These are phyloP conservation scores for Sebastes vulpes DNA, from an alignment of 2,797 vertebrate species.

Conservation along the genomic window DNA sequence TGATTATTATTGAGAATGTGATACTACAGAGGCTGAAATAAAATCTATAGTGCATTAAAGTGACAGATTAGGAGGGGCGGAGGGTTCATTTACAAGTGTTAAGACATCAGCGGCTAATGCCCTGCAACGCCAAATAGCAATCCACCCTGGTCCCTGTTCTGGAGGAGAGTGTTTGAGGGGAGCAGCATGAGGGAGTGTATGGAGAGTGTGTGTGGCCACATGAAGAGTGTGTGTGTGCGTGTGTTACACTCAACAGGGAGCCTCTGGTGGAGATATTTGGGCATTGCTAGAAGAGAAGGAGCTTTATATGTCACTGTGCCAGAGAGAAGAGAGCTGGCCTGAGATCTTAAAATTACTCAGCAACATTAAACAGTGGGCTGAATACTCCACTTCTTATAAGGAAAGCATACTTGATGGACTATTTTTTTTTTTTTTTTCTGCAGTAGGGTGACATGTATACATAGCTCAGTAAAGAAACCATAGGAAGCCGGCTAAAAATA, in stretches of 20 bases:
- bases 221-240: not conserved
- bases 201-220: slow-evolving; percentile 24
- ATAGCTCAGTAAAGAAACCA: not conserved
- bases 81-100: slow-evolving; percentile 99
- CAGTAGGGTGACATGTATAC: not conserved
- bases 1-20: slow-evolving; percentile 99
- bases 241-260: slow-evolving; percentile 54
- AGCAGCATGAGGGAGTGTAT: slow-evolving; percentile 39
- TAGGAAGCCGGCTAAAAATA: too few species aligned
- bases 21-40: slow-evolving; percentile 96
- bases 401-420: not conserved
- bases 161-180: slow-evolving; percentile 73
- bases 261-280: slow-evolving; percentile 69
- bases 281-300: slow-evolving; percentile 30
- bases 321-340: slow-evolving; percentile 18
- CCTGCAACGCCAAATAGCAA: slow-evolving; percentile 95
- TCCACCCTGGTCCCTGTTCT: slow-evolving; percentile 90
- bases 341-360: slow-evolving; percentile 34
- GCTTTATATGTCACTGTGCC: slow-evolving; percentile 11
- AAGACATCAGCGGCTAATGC: slow-evolving; percentile 96
- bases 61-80: slow-evolving; percentile 96
- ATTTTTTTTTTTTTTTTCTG: not conserved
- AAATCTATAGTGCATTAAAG: slow-evolving; percentile 99
- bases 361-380: slow-evolving; percentile 22
- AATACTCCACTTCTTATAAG: slow-evolving; percentile 7